These are phyloP conservation scores for Lasioglossum leucozonium DNA, from an alignment of 2,888 invertebrate genomes.

Conservation along the genomic window DNA sequence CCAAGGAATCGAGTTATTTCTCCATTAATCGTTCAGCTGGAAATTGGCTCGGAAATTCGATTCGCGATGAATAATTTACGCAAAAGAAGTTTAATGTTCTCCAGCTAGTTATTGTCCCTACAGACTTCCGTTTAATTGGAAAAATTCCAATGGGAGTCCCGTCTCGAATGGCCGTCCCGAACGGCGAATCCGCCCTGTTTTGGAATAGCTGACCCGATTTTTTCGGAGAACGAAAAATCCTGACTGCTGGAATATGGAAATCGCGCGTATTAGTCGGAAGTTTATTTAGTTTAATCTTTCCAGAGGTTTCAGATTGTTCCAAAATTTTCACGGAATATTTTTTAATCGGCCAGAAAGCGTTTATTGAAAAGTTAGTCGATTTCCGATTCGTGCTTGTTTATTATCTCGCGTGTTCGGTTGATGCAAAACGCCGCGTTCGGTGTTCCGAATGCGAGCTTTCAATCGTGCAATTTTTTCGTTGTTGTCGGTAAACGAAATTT, in stretches of 20 bases:
- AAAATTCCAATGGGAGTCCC: not conserved
- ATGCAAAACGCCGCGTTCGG: no score
- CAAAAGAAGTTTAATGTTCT: conserved; percentile 11
- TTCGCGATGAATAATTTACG: conserved; percentile 9
- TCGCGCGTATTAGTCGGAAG: not conserved
- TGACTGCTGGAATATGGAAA: not conserved
- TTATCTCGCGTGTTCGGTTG: not conserved
- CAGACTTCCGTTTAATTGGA: conserved; percentile 5
- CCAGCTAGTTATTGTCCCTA: not conserved
- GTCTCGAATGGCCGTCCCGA: not conserved
- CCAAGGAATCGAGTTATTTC: conserved; percentile 19
- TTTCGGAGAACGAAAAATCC: not conserved
- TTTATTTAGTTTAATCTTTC: not conserved
- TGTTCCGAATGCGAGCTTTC: not conserved
- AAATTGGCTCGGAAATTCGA: not conserved
- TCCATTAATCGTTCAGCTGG: not conserved
- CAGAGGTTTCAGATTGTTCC: not conserved
- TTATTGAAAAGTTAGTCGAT: no score
- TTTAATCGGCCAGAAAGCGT: not conserved
- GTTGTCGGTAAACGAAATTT: not conserved
- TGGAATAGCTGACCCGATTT: not conserved
- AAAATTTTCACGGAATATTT: not conserved
- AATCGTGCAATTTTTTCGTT: not conserved
- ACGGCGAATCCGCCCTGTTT: not conserved
- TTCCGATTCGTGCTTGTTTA: not conserved